Percentiles rank a stretch among this genome's conserved stretches.
These are phyloP conservation scores for Noctua pronuba DNA, from an alignment of 2,888 invertebrate genomes.

Conservation along the genomic window DNA sequence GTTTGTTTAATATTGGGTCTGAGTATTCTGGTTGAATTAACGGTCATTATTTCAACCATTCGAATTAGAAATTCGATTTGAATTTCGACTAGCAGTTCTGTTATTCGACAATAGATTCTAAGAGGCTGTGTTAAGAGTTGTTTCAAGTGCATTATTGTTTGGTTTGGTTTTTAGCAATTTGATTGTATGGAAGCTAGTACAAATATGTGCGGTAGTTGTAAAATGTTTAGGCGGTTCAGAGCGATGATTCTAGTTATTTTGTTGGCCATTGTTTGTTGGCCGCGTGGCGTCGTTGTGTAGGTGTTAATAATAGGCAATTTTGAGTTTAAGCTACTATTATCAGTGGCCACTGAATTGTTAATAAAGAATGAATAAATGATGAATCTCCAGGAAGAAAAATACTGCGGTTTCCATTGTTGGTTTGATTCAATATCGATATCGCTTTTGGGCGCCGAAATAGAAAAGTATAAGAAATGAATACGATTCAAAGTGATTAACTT, in stretches of 20 bases:
- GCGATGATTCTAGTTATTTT: constrained; percentile 77
- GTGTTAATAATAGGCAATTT: constrained; percentile 77
- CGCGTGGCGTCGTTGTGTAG: constrained; percentile 75
- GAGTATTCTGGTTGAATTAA: constrained; percentile 71
- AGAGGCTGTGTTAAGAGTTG: constrained; percentile 27
- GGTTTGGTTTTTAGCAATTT: constrained; percentile 71
- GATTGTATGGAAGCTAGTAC: constrained; percentile 56
- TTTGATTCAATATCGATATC: background rate
- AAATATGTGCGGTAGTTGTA: constrained; percentile 75
- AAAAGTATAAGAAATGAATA: background rate
- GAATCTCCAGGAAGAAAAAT: background rate
- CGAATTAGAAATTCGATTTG: constrained; percentile 80
- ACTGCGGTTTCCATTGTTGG: background rate
- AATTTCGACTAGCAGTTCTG: constrained; percentile 35
- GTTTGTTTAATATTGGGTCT: constrained; percentile 26
- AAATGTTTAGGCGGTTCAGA: constrained; percentile 75
- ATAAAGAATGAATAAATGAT: constrained; percentile 32
- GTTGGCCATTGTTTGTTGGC: constrained; percentile 78
- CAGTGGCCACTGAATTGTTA: constrained; percentile 32
- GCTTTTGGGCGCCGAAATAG: too few relatives aligned
- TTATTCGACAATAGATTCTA: constrained; percentile 34
- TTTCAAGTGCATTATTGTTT: constrained; percentile 22
- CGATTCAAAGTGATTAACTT: background rate
- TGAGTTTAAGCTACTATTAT: constrained; percentile 52
- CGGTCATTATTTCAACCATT: constrained; percentile 85